phyloP scores from a whole-genome alignment of 1,140 invertebrate genomes.

The Coenobita brevimanus region DNA sequence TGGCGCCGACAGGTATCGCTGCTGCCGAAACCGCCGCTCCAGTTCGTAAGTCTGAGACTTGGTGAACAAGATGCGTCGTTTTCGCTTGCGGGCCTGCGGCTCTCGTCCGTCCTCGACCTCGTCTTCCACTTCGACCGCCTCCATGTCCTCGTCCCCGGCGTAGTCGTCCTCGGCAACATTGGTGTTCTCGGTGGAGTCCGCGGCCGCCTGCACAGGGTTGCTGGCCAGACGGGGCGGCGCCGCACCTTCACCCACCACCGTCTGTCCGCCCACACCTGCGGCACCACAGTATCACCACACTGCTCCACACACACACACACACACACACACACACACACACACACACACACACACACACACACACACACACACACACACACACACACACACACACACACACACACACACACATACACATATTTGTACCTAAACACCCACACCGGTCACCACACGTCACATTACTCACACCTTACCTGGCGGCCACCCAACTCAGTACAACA shows the following conservation, averaged over 20 bases:
- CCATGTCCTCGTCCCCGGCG: conserved; percentile 17
- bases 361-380: conserved; percentile 2
- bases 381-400: conserved; percentile 20
- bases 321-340: conserved; percentile 22
- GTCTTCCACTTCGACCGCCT: conserved; percentile 42
- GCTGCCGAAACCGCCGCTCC: conserved; percentile 90
- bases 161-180: conserved; percentile 30
- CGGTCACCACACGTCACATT: too few species aligned
- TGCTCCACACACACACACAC: neutral
- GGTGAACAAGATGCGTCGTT: conserved; percentile 51
- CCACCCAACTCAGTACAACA: too few species aligned
- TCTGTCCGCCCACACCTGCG: conserved; percentile 17
- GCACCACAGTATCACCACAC: neutral
- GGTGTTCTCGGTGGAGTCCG: conserved; percentile 59
- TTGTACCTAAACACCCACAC: too few species aligned
- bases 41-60: conserved; percentile 56
- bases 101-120: conserved; percentile 35
- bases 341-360: conserved; percentile 15
- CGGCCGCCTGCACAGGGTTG: conserved; percentile 57
- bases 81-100: conserved; percentile 34
- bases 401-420: too few species aligned
- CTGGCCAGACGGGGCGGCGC: neutral
- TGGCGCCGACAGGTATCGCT: conserved; percentile 95
- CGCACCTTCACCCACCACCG: neutral
- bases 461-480: too few species aligned